These are phyloP conservation scores for Aphelenchoides fujianensis DNA, from an alignment of 1,140 invertebrate species.

Conservation along the genomic window DNA sequence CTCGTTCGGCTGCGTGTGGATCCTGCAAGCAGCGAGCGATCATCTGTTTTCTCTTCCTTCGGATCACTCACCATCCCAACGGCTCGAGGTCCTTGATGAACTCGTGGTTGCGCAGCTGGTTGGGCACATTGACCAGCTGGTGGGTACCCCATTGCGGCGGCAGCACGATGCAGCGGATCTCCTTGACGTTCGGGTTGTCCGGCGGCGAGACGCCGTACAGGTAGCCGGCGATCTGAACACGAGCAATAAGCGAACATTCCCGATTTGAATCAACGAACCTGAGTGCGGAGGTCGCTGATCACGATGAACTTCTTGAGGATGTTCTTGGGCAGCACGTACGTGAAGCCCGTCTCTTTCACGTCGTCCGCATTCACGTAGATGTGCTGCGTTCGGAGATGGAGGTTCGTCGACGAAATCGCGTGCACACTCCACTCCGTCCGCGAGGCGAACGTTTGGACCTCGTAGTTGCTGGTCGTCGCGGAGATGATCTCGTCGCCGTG, in stretches of 20 bases:
- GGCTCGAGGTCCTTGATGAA: slow-evolving; percentile 86
- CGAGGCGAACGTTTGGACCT: slow-evolving; percentile 92
- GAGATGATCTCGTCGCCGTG: slow-evolving; percentile 99
- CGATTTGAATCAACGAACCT: slow-evolving; percentile 67
- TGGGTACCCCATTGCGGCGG: slow-evolving; percentile 98
- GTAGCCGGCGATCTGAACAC: slow-evolving; percentile 80
- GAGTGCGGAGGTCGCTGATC: slow-evolving; percentile 92
- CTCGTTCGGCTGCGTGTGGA: slow-evolving; percentile 99
- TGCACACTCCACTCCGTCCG: slow-evolving; percentile 96
- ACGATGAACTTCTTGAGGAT: slow-evolving; percentile 98
- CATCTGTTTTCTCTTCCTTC: too few relatives aligned
- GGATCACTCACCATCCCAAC: slow-evolving; percentile 66
- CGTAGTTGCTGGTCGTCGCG: slow-evolving; percentile 95
- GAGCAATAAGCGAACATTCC: slow-evolving; percentile 20
- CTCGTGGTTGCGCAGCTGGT: slow-evolving; percentile 82
- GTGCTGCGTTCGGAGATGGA: slow-evolving; percentile 94
- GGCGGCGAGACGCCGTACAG: slow-evolving; percentile 91
- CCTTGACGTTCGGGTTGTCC: slow-evolving; percentile 97
- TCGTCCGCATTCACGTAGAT: slow-evolving; percentile 98
- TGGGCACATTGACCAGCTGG: slow-evolving; percentile 91
- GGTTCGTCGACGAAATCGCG: slow-evolving; percentile 95
- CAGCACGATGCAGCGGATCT: slow-evolving; percentile 94
- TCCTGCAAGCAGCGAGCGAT: too few relatives aligned
- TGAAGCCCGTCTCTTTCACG: slow-evolving; percentile 97
- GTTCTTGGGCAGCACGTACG: slow-evolving; percentile 97